Base-by-base conservation (phyloP, 2,888 invertebrate genomes). In the Laspeyria flexula region DNA sequence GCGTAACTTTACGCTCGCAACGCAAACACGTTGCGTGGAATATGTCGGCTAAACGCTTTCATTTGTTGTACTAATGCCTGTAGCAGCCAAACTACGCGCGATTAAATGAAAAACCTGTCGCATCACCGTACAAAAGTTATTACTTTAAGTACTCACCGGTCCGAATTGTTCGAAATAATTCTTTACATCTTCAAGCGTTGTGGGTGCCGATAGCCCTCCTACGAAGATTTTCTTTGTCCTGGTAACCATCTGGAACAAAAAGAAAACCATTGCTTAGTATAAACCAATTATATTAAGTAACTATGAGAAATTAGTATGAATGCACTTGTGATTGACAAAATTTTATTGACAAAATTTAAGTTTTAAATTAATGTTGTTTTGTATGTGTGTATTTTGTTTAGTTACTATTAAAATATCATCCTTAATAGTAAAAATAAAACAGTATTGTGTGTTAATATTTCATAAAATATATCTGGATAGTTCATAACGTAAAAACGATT, bases 161-260 rank as follows among this genome's bases (percentile, higher is more conserved):
- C 99, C 99, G 93, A 98, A 99, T 93, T 99, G 98, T 94, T 99
- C 98, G 94, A 99, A 99, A 94, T 99, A 99, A 93, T 97, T 98
- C 95, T 99, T 99, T 90, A 99, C 99, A 93, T 99, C 99, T 93
- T 99, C 99, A 90, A 99, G 96, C 85, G 99, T 99, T 88, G 99
- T 99, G 87, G 99, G 98, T 86, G 99, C 99, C 83, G 99, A 99
- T 83, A 99, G 95, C 86, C 99, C 99, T 81, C 99, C 99, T 88
- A 99, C 99, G 94, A 99, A 99, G 94, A 99, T 99, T 95, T 99
- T 99, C 96, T 99, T 99, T 94, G 99, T 99, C 95, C 98, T 97
- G 94, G 99, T 99, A 92, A 99, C 98, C 98, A 99, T 99, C 99
- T 99, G 96, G 1, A 95, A 95, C 25, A 25, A 25, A 48, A 60